Evolutionary conservation across 2,888 invertebrate species (phyloP), one percentile per base, ranked within the genome.

Genomic region (Smittia sp.): DNA sequence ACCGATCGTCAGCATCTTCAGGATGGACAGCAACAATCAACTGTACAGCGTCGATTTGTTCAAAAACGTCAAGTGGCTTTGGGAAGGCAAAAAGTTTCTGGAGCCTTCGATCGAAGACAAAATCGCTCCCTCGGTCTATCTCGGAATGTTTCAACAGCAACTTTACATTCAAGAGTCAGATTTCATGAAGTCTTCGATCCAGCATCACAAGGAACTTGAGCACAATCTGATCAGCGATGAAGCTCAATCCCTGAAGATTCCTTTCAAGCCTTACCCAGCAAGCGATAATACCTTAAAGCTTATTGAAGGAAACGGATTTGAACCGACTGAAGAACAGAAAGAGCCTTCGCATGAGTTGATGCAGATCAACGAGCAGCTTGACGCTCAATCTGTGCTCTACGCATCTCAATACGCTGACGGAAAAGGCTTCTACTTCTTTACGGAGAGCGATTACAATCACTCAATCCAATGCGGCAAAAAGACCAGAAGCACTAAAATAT

Each of bases 1-100:
- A 46, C 95, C 96, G 0, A 90, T 96, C 76, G 94, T 94, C 0
- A 89, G 89, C 77, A 90, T 93, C 76, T 97, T 96, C 96, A 79
- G 79, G 74, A 86, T 89, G n/a, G 85, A 92, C 75, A 85, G 87
- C 69, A 86, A 87, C 20, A 88, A 88, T 1, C 83, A 86, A 62
- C 79, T 97, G 58, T 84, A 88, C 76, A 82, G 85, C 75, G 84
- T 95, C 25, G 90, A 94, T 83, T 85, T 94, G 74, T 89, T 95
- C 76, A 87, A 88, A 79, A 86, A 86, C 6, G 85, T 86, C 11
- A 81, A 84, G 76, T 84, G 82, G 82, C 76, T 81, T 1, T 83
- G 83, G 81, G 79, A 80, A 1, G 80, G 82, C 24, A 80, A 81
- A 9, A 80, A 81, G 62, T 80, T 81, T 1, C 76, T 75, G 32